Evolutionary conservation across 2,888 invertebrate species (phyloP).

Genomic region (Mechanitis mazaeus): DNA sequence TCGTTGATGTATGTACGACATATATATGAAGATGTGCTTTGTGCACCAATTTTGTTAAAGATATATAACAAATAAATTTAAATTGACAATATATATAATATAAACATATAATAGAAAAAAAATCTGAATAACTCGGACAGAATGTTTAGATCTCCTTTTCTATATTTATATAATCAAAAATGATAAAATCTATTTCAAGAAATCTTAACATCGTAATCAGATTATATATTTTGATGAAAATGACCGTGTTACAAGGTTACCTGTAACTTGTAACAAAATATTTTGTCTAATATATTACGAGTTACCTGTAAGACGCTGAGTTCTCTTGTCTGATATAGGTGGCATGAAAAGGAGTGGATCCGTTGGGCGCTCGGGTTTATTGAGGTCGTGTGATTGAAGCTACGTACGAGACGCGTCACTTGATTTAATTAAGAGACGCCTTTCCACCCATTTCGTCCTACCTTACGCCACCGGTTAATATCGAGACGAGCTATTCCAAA

Average conservation of each 20-base stretch:
- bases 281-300: neutral
- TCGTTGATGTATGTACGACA: conserved; percentile 25
- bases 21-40: conserved; percentile 4
- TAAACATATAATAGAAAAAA: too few species aligned
- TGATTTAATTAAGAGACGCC: conserved; percentile 76
- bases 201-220: too few species aligned
- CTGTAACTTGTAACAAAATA: too few species aligned
- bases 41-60: neutral
- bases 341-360: conserved; percentile 45
- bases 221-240: too few species aligned
- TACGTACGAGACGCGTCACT: conserved; percentile 72
- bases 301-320: conserved; percentile 12
- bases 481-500: conserved; percentile 62
- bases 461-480: conserved; percentile 68
- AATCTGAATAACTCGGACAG: too few species aligned
- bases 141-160: too few species aligned
- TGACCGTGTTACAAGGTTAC: too few species aligned
- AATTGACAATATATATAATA: too few species aligned
- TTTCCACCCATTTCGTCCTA: conserved; percentile 66
- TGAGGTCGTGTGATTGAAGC: conserved; percentile 75
- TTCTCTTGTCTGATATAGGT: conserved; percentile 17
- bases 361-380: conserved; percentile 63
- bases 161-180: too few species aligned
- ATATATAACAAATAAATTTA: neutral
- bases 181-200: too few species aligned